These are phyloP conservation scores for Rhynchomys soricoides DNA, from an alignment of 2,113 vertebrate species.

Conservation along the genomic window DNA sequence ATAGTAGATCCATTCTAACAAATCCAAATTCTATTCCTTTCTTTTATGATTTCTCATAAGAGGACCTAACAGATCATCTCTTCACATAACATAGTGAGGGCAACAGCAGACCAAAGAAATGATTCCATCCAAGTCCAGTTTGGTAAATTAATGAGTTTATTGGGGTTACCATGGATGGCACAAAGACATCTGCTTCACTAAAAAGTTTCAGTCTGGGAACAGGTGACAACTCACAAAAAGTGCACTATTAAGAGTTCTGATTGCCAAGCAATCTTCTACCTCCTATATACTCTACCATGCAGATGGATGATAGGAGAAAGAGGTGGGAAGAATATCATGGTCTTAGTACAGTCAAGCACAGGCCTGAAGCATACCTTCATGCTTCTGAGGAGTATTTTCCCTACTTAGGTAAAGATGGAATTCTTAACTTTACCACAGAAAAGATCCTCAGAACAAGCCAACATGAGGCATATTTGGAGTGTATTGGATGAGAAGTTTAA, in stretches of 20 bases:
- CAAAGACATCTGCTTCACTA: neutral
- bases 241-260: neutral
- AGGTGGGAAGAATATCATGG: neutral
- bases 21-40: neutral
- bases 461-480: neutral
- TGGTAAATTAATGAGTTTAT: neutral
- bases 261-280: neutral
- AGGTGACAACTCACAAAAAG: neutral
- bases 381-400: neutral
- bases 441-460: neutral
- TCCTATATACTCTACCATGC: neutral
- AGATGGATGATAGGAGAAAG: neutral
- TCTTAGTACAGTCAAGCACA: neutral
- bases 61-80: neutral
- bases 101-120: neutral
- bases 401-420: neutral
- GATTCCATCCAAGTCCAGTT: neutral
- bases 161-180: neutral
- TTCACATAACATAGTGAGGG: neutral
- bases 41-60: neutral
- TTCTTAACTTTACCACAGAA: neutral
- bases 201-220: neutral
- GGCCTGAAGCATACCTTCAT: neutral
- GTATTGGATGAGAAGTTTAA: neutral
- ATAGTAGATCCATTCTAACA: neutral